Evolutionary conservation across 2,888 invertebrate species (phyloP), one percentile per base, ranked within the genome.

Genomic region (Orchestes rusci): DNA sequence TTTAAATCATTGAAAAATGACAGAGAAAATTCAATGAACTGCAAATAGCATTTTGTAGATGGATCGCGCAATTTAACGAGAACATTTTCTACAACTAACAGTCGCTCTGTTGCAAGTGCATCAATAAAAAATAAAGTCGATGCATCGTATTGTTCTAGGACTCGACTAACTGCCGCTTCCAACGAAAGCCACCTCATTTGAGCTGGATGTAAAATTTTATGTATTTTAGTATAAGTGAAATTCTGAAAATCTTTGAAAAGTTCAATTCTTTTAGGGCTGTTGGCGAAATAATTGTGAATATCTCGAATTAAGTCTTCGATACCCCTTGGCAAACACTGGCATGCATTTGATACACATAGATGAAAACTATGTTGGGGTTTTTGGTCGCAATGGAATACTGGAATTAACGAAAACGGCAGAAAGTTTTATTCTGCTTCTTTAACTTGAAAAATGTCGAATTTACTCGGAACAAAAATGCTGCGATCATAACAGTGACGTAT

Each of bases 201-300:
- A 12, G 38, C 38, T 10, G 38, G 38, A 38, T 38, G 38, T 12
- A 40, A 23, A 4, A 40, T 31, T 40, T 40, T 40, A 40, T 40
- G 32, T 20, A 27, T 13, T 31, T 18, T 31, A 8, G 17, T 39
- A 13, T 31, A n/a, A 7, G 32, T 13, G 12, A 32, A 40, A 20
- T 16, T n/a, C 31, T 39, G 16, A 31, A 30, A 39, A 4, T 39
- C 39, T 31, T 39, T 39, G 5, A 31, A 31, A n/a, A n/a, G n/a
- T n/a, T n/a, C n/a, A n/a, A n/a, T n/a, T n/a, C n/a, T n/a, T n/a
- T n/a, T n/a, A n/a, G 39, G 32, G 20, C 39, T 39, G 15, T 32
- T 32, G 10, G 43, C 23, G 29, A 43, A 43, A 43, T 43, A 43
- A 36, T 43, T 35, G 16, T 36, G 36, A 18, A 40, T 18, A 32